phyloP scores from a whole-genome alignment of 2,113 vertebrate genomes.

The Entomyzon cyanotis region DNA sequence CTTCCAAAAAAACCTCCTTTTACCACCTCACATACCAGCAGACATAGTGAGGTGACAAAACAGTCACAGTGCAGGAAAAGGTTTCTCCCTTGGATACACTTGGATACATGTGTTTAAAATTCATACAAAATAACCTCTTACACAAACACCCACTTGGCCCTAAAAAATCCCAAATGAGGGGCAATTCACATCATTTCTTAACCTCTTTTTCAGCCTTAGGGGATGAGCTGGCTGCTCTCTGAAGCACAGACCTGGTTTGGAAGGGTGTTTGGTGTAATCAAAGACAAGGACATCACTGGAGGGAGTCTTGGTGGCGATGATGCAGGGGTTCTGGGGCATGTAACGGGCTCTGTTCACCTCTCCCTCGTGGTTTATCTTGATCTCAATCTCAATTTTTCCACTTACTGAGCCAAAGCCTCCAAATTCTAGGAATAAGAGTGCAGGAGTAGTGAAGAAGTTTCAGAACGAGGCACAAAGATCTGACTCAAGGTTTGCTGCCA shows the following conservation, averaged over 20 bases:
- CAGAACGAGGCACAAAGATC: not conserved
- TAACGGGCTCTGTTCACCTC: slow-evolving; percentile 97
- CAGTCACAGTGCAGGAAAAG: not conserved
- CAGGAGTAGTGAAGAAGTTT: not conserved
- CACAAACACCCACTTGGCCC: rapidly evolving
- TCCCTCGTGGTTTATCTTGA: slow-evolving; percentile 98
- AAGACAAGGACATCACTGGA: slow-evolving; percentile 97
- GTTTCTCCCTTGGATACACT: not conserved
- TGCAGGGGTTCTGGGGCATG: slow-evolving; percentile 98
- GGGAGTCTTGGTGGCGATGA: slow-evolving; percentile 97
- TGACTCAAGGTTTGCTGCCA: not conserved
- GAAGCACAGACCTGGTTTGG: slow-evolving; percentile 86
- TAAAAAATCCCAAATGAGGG: not conserved
- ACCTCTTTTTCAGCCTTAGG: not conserved
- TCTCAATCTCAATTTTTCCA: slow-evolving; percentile 98
- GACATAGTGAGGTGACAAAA: rapidly evolving
- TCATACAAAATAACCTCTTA: not conserved
- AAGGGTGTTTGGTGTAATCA: slow-evolving; percentile 98
- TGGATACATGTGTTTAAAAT: rapidly evolving
- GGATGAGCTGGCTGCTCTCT: not conserved
- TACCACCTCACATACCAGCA: not conserved
- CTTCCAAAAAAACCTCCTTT: not conserved
- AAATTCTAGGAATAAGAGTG: slow-evolving; percentile 81
- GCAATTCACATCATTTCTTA: rapidly evolving
- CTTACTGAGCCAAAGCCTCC: slow-evolving; percentile 98